Evolutionary conservation across 2,797 vertebrate species (phyloP), one percentile per base, ranked within the genome.

Genomic region (Labeo calbasu): DNA sequence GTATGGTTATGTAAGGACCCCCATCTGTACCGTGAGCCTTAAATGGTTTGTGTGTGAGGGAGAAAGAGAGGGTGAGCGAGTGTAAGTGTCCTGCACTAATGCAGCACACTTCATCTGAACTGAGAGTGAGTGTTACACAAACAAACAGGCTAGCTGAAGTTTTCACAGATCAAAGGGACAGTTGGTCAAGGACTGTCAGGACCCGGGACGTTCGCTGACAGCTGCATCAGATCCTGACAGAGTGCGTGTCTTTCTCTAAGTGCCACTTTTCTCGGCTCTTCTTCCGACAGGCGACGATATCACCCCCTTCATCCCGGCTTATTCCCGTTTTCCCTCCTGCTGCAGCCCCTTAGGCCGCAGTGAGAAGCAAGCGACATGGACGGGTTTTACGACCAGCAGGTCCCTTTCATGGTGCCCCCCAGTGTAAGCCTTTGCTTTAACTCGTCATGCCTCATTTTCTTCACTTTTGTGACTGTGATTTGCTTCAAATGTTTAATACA

Each of bases 371-470:
- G 84, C 91, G 86, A 89, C 91, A 98, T 99, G 97, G 97, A 98
- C 43, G 95, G 96, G 84, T 98, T 98, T 95, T 98, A 98, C 72
- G 97, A 98, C 90, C 97, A 98, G 93, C 97, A 98, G 93, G 97
- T 98, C 88, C 97, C 97, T 77, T 97, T 97, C 85, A 88, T 96
- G 94, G 93, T 93, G 50, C 94, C 96, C 0, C 88, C 90, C 61
- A 95, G 90, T 87, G 97, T 98, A 93, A 96, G 97, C 96, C 80
- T 81, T 10, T 23, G 1, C 21, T 32, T 32, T 2, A 36, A 66
- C 15, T 83, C 10, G 15, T 21, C n/a, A 32, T 32, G 13, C 21
- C 63, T 50, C 68, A 6, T 19, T 57, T 81, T 10, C 43, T 72
- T 25, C 21, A 21, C n/a, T 57, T 81, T 50, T 21, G 10, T 55